Conservation (phyloP, 37 sponge, comb jelly and placozoan species). For the Cladorhizidae sp. region DNA sequence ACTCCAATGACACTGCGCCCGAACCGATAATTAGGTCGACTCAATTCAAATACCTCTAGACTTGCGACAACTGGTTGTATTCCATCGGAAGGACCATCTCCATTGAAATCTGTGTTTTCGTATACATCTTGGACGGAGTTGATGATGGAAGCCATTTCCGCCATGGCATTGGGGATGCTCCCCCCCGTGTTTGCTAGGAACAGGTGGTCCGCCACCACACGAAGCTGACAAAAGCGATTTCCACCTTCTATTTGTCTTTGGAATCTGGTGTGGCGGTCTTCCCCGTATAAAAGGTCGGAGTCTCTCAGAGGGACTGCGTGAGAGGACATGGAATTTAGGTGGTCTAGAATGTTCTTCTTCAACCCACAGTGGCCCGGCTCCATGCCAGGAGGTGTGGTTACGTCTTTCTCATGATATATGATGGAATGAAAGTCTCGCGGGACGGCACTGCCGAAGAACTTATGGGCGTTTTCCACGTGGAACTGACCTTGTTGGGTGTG, state of each 20-base stretch:
- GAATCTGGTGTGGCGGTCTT: not conserved
- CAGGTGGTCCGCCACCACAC: conserved; percentile 70
- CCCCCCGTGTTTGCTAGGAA: conserved; percentile 52
- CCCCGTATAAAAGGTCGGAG: not conserved
- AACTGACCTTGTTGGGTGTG: conserved; percentile 42
- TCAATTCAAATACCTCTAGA: conserved; percentile 2
- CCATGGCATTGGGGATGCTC: conserved; percentile 26
- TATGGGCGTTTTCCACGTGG: conserved; percentile 58
- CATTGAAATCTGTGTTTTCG: conserved; percentile 48
- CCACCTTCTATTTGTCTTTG: not conserved
- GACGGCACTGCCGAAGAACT: conserved; percentile 17
- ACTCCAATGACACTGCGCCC: conserved; percentile 51
- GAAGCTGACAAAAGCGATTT: conserved; percentile 56
- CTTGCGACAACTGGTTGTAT: conserved; percentile 22
- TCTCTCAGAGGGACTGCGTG: conserved; percentile 31
- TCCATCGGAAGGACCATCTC: not conserved
- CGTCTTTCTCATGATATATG: conserved; percentile 44
- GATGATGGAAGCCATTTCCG: conserved; percentile 49
- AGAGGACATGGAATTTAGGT: conserved; percentile 21
- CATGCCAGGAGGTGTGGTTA: not conserved
- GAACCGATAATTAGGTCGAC: conserved; percentile 2
- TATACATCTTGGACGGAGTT: conserved; percentile 43
- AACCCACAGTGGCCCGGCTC: conserved; percentile 9
- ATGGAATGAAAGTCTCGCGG: conserved; percentile 37
- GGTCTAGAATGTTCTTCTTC: conserved; percentile 9